phyloP scores from a whole-genome alignment of 2,888 invertebrate species.

The Meteorus colon region DNA sequence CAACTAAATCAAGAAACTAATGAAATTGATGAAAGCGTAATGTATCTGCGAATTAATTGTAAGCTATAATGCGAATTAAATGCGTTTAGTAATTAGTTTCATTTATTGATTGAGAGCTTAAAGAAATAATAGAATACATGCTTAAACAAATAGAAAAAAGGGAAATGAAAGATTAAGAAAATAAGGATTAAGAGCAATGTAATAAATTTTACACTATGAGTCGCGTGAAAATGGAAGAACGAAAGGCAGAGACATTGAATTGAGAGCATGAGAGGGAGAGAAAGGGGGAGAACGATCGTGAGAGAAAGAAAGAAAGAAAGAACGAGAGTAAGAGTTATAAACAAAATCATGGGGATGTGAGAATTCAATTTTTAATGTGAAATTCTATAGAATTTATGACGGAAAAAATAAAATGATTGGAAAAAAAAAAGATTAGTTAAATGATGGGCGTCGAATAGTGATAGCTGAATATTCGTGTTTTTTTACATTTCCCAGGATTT shows the following conservation, averaged over 20 bases:
- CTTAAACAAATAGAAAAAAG: constrained; percentile 31
- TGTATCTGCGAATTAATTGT: constrained; percentile 28
- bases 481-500: constrained; percentile 4
- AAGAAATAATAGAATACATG: constrained; percentile 50
- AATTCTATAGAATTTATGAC: constrained; percentile 38
- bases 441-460: not conserved
- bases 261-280: constrained; percentile 31
- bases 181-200: constrained; percentile 11
- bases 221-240: constrained; percentile 15
- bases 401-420: not conserved
- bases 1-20: constrained; percentile 41
- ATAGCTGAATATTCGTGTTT: not conserved
- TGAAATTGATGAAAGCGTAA: constrained; percentile 44
- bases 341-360: constrained; percentile 21
- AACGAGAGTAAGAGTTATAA: not conserved
- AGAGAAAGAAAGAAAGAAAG: constrained; percentile 21
- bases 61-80: constrained; percentile 29
- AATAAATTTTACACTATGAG: constrained; percentile 7
- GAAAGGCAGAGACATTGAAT: constrained; percentile 11
- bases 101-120: constrained; percentile 52
- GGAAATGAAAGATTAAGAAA: not conserved
- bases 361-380: constrained; percentile 19
- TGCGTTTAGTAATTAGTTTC: constrained; percentile 48
- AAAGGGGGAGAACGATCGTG: constrained; percentile 10
- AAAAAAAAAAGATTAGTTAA: not conserved